Conservation (phyloP, 2,113 vertebrate genomes). For the Syngnathus typhle region DNA sequence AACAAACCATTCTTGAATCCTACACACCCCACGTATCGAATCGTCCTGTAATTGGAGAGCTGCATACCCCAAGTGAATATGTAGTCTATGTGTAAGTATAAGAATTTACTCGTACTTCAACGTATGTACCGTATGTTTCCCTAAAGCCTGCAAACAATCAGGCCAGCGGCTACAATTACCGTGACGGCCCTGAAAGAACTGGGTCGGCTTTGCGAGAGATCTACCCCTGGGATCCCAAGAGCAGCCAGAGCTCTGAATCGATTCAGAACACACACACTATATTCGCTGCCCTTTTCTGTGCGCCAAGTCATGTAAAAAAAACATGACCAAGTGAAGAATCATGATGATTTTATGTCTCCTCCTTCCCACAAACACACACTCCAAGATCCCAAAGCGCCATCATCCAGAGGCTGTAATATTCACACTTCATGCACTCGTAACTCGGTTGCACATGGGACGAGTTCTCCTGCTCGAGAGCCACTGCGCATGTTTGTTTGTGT, state of each 20-base stretch:
- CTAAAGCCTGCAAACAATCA: slow-evolving; percentile 57
- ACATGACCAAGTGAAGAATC: slow-evolving; percentile 27
- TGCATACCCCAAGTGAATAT: no score
- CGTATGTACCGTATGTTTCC: slow-evolving; percentile 22
- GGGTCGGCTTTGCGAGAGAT: slow-evolving; percentile 67
- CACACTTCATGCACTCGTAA: slow-evolving; percentile 33
- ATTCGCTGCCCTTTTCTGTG: background rate
- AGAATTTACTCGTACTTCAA: slow-evolving; percentile 3
- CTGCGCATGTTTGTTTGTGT: background rate
- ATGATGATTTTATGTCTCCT: slow-evolving; percentile 8
- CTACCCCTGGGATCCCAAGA: slow-evolving; percentile 66
- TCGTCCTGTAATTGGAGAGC: no score
- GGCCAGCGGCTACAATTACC: slow-evolving; percentile 71
- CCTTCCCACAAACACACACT: slow-evolving; percentile 4
- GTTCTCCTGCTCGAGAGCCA: slow-evolving; percentile 17
- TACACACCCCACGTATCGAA: no score
- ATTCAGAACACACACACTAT: slow-evolving; percentile 42
- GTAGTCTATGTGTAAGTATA: slow-evolving; percentile 5
- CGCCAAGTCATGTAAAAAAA: background rate
- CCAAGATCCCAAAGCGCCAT: slow-evolving; percentile 14
- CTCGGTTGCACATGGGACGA: slow-evolving; percentile 20
- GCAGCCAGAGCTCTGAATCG: slow-evolving; percentile 66
- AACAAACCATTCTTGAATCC: no score
- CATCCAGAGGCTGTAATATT: slow-evolving; percentile 31
- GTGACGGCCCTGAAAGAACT: slow-evolving; percentile 75